phyloP scores from a whole-genome alignment of 37 sponge, comb jelly and placozoan species.

The Beroe ovata region DNA sequence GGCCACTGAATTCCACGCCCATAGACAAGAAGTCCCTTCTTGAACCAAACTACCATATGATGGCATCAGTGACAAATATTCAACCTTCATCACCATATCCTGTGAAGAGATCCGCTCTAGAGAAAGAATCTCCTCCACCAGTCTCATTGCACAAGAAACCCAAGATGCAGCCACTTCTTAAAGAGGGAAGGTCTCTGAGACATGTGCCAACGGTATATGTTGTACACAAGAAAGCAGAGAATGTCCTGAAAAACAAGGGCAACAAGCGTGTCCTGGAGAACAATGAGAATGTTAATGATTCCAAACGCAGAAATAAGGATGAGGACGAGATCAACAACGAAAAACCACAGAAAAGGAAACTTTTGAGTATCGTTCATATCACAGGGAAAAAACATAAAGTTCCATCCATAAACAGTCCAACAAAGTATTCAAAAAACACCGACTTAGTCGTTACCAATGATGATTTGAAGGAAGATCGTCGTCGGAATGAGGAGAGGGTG shows the following conservation, averaged over 20 bases:
- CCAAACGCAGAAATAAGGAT: conserved; percentile 14
- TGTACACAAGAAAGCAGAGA: conserved; percentile 51
- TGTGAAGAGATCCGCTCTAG: conserved; percentile 13
- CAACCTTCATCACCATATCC: conserved; percentile 13
- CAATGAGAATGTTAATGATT: conserved; percentile 16
- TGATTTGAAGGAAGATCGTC: conserved; percentile 6
- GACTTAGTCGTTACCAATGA: conserved; percentile 27
- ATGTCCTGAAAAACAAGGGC: conserved; percentile 18
- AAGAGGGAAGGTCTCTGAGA: conserved; percentile 1
- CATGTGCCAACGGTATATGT: conserved; percentile 50
- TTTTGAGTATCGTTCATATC: conserved; percentile 42
- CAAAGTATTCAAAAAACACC: conserved; percentile 13
- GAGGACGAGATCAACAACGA: neutral
- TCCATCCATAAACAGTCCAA: conserved; percentile 27
- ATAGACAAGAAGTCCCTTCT: neutral
- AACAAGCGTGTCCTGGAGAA: conserved; percentile 50
- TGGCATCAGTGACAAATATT: neutral
- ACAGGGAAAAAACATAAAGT: conserved; percentile 44
- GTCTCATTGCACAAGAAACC: conserved; percentile 32
- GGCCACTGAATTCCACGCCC: conserved; percentile 37
- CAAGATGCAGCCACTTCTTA: neutral
- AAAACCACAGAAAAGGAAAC: conserved; percentile 32
- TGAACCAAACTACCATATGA: conserved; percentile 6
- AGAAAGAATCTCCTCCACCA: conserved; percentile 27
- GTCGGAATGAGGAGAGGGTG: conserved; percentile 27